phyloP scores from a whole-genome alignment of 2,797 vertebrate genomes.

The Galagoides demidoff region DNA sequence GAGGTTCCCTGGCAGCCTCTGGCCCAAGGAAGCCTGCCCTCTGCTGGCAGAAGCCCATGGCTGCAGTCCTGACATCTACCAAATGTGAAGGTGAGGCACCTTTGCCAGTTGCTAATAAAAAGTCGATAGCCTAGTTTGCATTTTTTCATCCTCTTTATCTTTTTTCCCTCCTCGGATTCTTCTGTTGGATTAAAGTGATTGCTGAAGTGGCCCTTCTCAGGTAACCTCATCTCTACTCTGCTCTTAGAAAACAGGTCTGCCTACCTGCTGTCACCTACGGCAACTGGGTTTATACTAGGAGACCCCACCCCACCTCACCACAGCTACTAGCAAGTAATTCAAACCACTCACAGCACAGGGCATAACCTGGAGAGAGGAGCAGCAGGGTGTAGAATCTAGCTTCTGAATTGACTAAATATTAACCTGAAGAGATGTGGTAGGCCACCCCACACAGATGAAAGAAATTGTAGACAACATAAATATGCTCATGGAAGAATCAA shows the following conservation, averaged over 20 bases:
- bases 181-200: background rate
- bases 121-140: background rate
- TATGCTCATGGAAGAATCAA: background rate
- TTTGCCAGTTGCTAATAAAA: background rate
- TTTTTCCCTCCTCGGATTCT: background rate
- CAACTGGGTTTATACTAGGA: background rate
- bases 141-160: background rate
- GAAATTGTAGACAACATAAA: background rate
- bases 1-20: background rate
- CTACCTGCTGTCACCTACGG: background rate
- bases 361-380: background rate
- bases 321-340: background rate
- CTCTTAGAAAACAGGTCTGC: background rate
- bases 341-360: background rate
- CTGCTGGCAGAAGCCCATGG: background rate
- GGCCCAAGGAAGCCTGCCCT: background rate
- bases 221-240: background rate
- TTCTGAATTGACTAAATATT: background rate
- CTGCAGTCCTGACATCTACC: background rate
- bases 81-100: accelerated
- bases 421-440: background rate
- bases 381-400: background rate
- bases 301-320: accelerated
- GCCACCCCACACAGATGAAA: background rate
- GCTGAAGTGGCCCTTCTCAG: background rate